phyloP scores from a whole-genome alignment of 2,113 vertebrate genomes.

The Bubo bubo region DNA sequence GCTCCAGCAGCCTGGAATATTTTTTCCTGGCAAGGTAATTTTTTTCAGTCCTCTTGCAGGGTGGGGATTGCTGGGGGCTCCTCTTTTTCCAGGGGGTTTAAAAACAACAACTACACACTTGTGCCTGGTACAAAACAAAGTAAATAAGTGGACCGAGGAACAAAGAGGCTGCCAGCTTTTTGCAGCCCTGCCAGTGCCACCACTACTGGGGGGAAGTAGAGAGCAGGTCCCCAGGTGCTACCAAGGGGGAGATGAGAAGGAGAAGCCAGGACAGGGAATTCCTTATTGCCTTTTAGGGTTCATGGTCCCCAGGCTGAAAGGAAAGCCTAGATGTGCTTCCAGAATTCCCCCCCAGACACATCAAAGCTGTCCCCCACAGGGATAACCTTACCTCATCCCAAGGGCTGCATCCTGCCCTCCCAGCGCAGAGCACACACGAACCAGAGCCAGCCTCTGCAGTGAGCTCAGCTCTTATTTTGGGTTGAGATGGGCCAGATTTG shows the following conservation, averaged over 20 bases:
- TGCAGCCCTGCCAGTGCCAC: neutral
- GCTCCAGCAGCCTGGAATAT: neutral
- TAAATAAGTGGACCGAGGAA: neutral
- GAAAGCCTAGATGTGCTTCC: neutral
- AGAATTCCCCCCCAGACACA: neutral
- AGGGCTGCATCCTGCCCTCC: neutral
- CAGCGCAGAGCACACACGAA: neutral
- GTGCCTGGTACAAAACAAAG: neutral
- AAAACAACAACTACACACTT: neutral
- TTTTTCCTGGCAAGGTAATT: neutral
- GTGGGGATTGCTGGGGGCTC: neutral
- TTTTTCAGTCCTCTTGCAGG: neutral
- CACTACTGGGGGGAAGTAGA: rapidly evolving
- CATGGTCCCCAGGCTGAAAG: neutral
- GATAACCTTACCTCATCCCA: neutral
- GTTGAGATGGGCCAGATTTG: neutral
- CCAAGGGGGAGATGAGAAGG: neutral
- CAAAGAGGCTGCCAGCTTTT: neutral
- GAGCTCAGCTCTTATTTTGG: neutral
- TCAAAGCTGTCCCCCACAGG: neutral
- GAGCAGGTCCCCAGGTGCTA: neutral
- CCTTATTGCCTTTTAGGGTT: neutral
- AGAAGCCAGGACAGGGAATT: neutral
- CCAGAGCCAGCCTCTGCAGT: rapidly evolving
- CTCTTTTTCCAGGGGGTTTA: neutral